These are phyloP conservation scores for Okamejei kenojei DNA, from an alignment of 2,797 vertebrate species.

Conservation along the genomic window DNA sequence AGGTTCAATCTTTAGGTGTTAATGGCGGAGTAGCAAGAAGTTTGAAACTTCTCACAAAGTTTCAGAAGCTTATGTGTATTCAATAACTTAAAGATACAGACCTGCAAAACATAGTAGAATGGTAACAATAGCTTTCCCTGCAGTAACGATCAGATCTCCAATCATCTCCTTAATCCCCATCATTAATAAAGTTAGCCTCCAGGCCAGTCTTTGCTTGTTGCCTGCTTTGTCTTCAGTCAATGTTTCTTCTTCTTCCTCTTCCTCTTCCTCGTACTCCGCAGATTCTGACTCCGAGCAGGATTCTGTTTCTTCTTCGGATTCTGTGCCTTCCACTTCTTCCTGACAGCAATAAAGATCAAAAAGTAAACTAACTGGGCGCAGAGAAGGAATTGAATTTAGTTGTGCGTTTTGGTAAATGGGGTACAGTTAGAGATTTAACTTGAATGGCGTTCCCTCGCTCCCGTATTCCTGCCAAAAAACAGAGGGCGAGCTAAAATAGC, in stretches of 20 bases:
- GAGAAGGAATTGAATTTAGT: no score
- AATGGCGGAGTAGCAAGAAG: no score
- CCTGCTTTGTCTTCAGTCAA: conserved; percentile 43
- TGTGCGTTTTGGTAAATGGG: not conserved
- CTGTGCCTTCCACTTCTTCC: not conserved
- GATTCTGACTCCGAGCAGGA: conserved; percentile 37
- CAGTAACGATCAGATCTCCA: conserved; percentile 59
- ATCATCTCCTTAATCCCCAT: conserved; percentile 56
- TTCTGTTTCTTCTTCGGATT: no score
- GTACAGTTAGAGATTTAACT: not conserved
- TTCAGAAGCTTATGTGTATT: not conserved
- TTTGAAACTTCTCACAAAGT: not conserved
- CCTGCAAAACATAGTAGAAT: conserved; percentile 69
- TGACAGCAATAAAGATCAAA: not conserved
- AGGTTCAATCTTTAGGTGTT: no score
- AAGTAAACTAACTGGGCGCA: not conserved
- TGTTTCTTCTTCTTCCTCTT: conserved; percentile 56
- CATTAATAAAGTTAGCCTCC: conserved; percentile 60
- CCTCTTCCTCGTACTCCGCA: conserved; percentile 50
- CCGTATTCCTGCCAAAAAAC: not conserved
- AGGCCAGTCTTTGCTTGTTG: conserved; percentile 56
- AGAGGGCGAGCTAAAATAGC: not conserved
- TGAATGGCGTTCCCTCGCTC: not conserved
- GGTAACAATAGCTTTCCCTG: conserved; percentile 63
- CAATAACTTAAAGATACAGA: conserved; percentile 42